These are phyloP conservation scores for Caenorhabditis macrosperma DNA, from an alignment of 2,888 invertebrate species.

Conservation along the genomic window DNA sequence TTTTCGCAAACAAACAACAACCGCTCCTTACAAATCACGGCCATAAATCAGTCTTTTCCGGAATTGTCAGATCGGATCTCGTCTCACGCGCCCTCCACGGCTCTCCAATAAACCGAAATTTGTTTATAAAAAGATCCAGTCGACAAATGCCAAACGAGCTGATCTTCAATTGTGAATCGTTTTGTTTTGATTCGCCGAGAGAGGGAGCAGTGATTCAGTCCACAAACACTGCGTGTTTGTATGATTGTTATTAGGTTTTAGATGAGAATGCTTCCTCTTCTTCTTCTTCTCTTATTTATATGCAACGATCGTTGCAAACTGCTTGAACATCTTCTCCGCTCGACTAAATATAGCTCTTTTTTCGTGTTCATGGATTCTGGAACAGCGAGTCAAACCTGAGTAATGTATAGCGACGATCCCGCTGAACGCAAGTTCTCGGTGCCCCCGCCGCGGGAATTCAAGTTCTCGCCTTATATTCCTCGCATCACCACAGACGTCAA, in stretches of 20 bases:
- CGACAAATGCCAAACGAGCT: too few species aligned
- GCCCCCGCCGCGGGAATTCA: slow-evolving; percentile 62
- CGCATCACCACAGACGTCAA: slow-evolving; percentile 49
- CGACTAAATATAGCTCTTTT: slow-evolving; percentile 38
- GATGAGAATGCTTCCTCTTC: slow-evolving; percentile 41
- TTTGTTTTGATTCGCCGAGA: slow-evolving; percentile 1
- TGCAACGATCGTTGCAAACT: slow-evolving; percentile 31
- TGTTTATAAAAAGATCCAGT: slow-evolving; percentile 27
- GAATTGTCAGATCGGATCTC: slow-evolving; percentile 31
- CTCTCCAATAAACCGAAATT: slow-evolving; percentile 22
- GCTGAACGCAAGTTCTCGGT: slow-evolving; percentile 62
- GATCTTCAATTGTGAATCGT: background rate
- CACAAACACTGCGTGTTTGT: slow-evolving; percentile 34
- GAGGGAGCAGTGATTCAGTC: slow-evolving; percentile 23
- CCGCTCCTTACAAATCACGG: background rate
- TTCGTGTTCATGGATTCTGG: slow-evolving; percentile 47
- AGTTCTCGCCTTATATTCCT: slow-evolving; percentile 61
- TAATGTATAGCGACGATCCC: slow-evolving; percentile 53
- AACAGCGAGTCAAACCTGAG: slow-evolving; percentile 35
- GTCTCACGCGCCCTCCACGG: too few species aligned
- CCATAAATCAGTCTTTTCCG: slow-evolving; percentile 24
- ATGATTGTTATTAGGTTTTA: slow-evolving; percentile 58
- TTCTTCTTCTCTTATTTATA: slow-evolving; percentile 33
- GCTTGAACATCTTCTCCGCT: slow-evolving; percentile 14
- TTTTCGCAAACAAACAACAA: slow-evolving; percentile 21